Conservation (phyloP, 1,140 invertebrate species). For the Cataglyphis hispanica region DNA sequence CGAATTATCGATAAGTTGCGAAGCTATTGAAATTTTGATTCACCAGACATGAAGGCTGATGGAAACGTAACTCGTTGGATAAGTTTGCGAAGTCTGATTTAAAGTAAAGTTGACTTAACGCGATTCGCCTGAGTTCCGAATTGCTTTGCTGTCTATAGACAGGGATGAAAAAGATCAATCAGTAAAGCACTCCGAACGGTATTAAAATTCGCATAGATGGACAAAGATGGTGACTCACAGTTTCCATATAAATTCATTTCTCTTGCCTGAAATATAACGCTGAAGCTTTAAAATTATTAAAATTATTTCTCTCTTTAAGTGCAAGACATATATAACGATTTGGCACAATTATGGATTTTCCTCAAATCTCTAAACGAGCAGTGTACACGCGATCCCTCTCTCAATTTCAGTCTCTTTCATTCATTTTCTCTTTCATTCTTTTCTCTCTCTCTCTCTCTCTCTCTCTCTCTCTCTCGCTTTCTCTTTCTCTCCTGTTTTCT, state of each 20-base stretch:
- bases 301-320: neutral
- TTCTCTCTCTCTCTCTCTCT: conserved; percentile 1
- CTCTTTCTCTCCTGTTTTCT: conserved; percentile 17
- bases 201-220: no score
- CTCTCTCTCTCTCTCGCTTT: no score
- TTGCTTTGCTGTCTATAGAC: no score
- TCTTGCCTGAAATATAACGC: neutral
- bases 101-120: no score
- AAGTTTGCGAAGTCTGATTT: no score
- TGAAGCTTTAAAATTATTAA: neutral
- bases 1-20: neutral
- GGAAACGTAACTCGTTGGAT: no score
- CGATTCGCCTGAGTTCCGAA: no score
- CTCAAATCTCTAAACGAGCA: conserved; percentile 78
- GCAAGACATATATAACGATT: neutral
- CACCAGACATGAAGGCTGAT: no score
- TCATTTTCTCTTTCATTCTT: conserved; percentile 37
- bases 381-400: conserved; percentile 76
- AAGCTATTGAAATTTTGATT: neutral
- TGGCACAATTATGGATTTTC: conserved; percentile 24
- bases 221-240: no score
- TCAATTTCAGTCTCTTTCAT: conserved; percentile 44
- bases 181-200: no score
- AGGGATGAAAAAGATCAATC: no score
- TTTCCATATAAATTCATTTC: neutral